Evolutionary conservation across 1,140 invertebrate genomes (phyloP).

Genomic region (Melitaea cinxia): DNA sequence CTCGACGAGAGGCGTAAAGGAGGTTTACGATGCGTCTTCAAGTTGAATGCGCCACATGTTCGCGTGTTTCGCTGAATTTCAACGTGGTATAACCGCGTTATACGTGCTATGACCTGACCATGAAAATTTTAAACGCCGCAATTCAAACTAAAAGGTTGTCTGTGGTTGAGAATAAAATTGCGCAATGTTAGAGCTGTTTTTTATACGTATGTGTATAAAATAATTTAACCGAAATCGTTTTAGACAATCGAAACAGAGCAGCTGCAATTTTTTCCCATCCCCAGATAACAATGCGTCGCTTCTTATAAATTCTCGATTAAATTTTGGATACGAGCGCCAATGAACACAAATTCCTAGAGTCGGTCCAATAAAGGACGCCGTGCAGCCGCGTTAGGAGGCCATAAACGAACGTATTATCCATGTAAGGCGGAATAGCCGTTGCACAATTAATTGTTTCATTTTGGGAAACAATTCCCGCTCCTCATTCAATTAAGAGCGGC

Average conservation of each 20-base stretch:
- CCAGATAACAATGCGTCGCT: constrained; percentile 66
- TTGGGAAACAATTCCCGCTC: constrained; percentile 82
- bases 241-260: constrained; percentile 49
- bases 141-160: constrained; percentile 62
- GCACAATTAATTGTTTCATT: constrained; percentile 82
- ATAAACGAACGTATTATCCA: constrained; percentile 82
- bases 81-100: constrained; percentile 68
- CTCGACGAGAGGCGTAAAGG: constrained; percentile 75
- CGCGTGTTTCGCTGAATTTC: constrained; percentile 68
- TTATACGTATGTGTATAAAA: no score
- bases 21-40: constrained; percentile 80
- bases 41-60: constrained; percentile 75
- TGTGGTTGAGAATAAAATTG: constrained; percentile 38
- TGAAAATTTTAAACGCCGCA: constrained; percentile 78
- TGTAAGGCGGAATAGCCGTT: constrained; percentile 82
- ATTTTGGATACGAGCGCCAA: constrained; percentile 78
- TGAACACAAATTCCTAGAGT: constrained; percentile 81
- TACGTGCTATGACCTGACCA: constrained; percentile 75
- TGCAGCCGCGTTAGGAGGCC: constrained; percentile 80
- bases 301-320: constrained; percentile 80
- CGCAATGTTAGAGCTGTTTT: constrained; percentile 42
- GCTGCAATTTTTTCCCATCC: constrained; percentile 62
- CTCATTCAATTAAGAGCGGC: constrained; percentile 81
- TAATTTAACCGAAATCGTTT: constrained; percentile 55
- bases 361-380: constrained; percentile 79